Base-by-base conservation (phyloP, 2,888 invertebrate species). In the Desoria tigrina region DNA sequence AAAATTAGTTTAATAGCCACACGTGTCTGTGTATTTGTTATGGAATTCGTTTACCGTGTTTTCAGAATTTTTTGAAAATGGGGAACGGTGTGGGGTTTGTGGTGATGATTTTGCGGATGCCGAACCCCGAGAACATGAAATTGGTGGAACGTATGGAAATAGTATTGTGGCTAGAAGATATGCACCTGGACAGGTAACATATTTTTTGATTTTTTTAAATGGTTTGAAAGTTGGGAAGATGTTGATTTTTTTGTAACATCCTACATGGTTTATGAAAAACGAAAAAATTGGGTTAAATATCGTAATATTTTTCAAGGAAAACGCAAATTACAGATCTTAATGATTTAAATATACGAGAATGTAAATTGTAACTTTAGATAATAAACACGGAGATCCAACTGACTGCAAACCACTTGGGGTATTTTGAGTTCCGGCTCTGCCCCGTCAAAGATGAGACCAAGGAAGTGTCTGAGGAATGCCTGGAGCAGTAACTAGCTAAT, bases 371-470 rank as follows among this genome's bases (percentile, higher is more conserved):
- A 65, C 72, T 78, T 21, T 80, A 89, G 88, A 88, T 88, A 81
- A 89, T 94, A 59, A 90, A 92, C 77, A 85, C 92, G 6, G 92
- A 92, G 82, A 84, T 94, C 6, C 92, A 94, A 78, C 80, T 94
- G 50, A 94, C 94, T 0, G 92, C 94, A 1, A 94, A 94, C 79
- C 94, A 94, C 79, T 87, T 88, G 77, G 94, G 94, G 0, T 84
- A 89, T 45, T 94, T 94, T 78, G 90, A 91, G 78, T 85, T 94
- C 81, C 87, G 87, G 78, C 81, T 94, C 0, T 94, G 94, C 73
- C 92, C 93, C 0, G 90, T 91, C 78, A 92, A 92, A 78, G 90
- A 93, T 79, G 88, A 90, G 0, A 83, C 82, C 0, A 86, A 86
- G 72, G 89, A 89, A 80, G 90, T 90, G 2, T 87, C 88, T 0